Conservation (phyloP, 1,140 invertebrate species). For the Phymastichus coffea region DNA sequence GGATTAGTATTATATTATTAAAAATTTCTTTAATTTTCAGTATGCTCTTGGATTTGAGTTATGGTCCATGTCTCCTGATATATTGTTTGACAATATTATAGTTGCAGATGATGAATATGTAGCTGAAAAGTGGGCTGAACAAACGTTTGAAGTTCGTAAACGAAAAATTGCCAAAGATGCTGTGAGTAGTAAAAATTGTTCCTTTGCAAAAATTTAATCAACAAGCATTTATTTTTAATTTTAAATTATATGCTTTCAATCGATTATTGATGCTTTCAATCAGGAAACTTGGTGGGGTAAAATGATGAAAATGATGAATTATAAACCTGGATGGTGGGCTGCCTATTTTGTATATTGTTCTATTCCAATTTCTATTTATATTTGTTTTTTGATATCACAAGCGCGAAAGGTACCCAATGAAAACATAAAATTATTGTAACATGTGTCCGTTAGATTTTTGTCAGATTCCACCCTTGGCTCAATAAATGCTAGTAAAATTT, state of each 20-base stretch:
- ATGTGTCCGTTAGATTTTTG: no score
- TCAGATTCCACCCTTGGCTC: no score
- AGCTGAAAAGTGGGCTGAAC: slow-evolving; percentile 77
- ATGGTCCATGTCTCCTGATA: slow-evolving; percentile 96
- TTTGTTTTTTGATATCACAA: slow-evolving; percentile 67
- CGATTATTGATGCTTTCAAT: no score
- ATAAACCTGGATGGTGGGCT: slow-evolving; percentile 77
- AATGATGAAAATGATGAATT: slow-evolving; percentile 70
- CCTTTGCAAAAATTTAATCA: no score
- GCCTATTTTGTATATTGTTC: slow-evolving; percentile 75
- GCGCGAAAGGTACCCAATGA: slow-evolving; percentile 64
- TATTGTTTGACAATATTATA: slow-evolving; percentile 94
- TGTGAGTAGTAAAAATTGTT: slow-evolving; percentile 71
- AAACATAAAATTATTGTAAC: slow-evolving; percentile 16
- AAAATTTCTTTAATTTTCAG: slow-evolving; percentile 56
- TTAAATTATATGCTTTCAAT: no score
- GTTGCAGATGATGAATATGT: slow-evolving; percentile 83
- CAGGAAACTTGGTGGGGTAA: slow-evolving; percentile 72
- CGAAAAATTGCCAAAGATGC: slow-evolving; percentile 75
- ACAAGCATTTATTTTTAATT: no score
- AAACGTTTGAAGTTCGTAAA: slow-evolving; percentile 84
- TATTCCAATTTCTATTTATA: slow-evolving; percentile 70
- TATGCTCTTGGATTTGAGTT: slow-evolving; percentile 92
- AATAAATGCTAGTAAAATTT: no score
- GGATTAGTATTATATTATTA: slow-evolving; percentile 18